phyloP scores from a whole-genome alignment of 2,113 vertebrate genomes.

The Pangasianodon gigas region DNA sequence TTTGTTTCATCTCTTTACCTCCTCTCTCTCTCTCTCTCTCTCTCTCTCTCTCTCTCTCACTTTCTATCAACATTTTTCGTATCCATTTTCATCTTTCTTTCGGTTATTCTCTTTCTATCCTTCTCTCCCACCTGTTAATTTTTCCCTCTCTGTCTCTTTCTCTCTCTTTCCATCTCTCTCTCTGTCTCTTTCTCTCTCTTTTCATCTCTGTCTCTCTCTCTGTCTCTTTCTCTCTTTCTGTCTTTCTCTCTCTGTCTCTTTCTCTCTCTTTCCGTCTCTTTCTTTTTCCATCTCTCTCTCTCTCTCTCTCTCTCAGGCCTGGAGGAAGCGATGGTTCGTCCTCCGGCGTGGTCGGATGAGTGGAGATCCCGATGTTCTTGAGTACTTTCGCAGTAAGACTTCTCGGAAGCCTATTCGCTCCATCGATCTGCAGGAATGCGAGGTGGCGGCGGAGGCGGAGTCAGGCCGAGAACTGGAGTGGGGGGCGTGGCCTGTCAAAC shows the following conservation, averaged over 20 bases:
- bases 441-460: conserved; percentile 84
- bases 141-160: too few species aligned
- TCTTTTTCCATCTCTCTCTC: neutral
- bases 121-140: neutral
- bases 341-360: conserved; percentile 92
- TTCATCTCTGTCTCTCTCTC: too few species aligned
- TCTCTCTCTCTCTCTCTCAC: conserved; percentile 37
- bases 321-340: conserved; percentile 97
- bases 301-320: conserved; percentile 76
- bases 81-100: too few species aligned
- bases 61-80: neutral
- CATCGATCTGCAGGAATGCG: conserved; percentile 91
- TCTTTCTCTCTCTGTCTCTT: too few species aligned
- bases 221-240: too few species aligned
- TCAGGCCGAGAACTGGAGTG: conserved; percentile 9
- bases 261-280: too few species aligned
- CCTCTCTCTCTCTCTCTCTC: conserved; percentile 4
- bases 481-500: conserved; percentile 77
- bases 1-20: neutral
- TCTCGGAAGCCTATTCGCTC: conserved; percentile 89
- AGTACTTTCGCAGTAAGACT: conserved; percentile 90
- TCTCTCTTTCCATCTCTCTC: too few species aligned
- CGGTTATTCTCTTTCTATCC: too few species aligned
- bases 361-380: conserved; percentile 91
- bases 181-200: too few species aligned